Percentiles rank a stretch among this genome's conserved stretches.
Evolutionary conservation across 2,113 vertebrate species (phyloP).

Genomic region (Xenopus borealis): DNA sequence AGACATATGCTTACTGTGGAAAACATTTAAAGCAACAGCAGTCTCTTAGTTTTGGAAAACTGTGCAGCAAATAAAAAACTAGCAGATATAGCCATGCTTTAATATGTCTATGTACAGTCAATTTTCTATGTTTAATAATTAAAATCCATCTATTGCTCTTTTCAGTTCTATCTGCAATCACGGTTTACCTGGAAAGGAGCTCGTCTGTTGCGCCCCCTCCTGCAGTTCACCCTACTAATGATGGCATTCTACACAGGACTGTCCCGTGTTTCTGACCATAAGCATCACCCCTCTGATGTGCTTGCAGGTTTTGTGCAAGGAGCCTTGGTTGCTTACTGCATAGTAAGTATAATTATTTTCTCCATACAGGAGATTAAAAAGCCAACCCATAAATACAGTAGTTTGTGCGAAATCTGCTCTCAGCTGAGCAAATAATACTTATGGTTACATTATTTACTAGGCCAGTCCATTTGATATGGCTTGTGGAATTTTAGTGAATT

Average conservation of each 20-base stretch:
- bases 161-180: slow-evolving; percentile 91
- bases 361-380: not conserved
- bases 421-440: not conserved
- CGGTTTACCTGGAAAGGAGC: slow-evolving; percentile 92
- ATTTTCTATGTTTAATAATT: too few relatives aligned
- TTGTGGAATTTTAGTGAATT: not conserved
- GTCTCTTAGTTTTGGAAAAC: too few relatives aligned
- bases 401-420: not conserved
- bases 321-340: slow-evolving; percentile 88
- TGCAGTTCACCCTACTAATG: slow-evolving; percentile 96
- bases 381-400: not conserved
- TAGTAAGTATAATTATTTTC: slow-evolving; percentile 72
- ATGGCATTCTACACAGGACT: slow-evolving; percentile 96
- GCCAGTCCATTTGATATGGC: not conserved
- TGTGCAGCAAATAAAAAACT: too few relatives aligned
- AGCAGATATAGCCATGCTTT: too few relatives aligned
- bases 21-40: too few relatives aligned
- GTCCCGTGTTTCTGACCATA: slow-evolving; percentile 90
- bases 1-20: too few relatives aligned
- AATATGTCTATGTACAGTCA: too few relatives aligned
- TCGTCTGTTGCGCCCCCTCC: slow-evolving; percentile 86
- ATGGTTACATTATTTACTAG: too few relatives aligned
- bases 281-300: slow-evolving; percentile 90
- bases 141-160: slow-evolving; percentile 18
- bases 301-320: slow-evolving; percentile 89